Evolutionary conservation across 2,113 vertebrate genomes (phyloP).

Genomic region (Colaptes auratus): DNA sequence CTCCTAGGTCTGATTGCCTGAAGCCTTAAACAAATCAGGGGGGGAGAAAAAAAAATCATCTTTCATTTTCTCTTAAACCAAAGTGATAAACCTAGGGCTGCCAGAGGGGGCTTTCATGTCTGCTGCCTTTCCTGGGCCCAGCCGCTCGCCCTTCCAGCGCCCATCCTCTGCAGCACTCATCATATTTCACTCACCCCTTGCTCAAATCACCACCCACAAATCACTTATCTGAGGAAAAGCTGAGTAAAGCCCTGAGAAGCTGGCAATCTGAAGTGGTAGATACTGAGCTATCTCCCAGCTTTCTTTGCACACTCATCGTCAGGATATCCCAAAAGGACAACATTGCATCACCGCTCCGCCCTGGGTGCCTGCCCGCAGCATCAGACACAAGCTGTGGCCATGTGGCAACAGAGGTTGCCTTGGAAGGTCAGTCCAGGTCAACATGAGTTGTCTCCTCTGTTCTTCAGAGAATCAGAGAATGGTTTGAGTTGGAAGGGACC

Average conservation of each 20-base stretch:
- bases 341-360: fast-evolving
- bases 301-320: background rate
- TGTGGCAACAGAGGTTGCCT: background rate
- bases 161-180: background rate
- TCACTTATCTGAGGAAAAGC: background rate
- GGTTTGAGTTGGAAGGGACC: no score
- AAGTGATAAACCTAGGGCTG: background rate
- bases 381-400: background rate
- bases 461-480: no score
- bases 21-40: background rate
- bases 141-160: background rate
- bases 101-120: background rate
- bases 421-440: background rate
- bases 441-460: fast-evolving
- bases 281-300: fast-evolving
- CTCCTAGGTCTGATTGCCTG: background rate
- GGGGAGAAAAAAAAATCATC: background rate
- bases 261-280: background rate
- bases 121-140: background rate
- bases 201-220: background rate
- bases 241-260: background rate
- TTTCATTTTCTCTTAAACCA: background rate
- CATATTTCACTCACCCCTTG: background rate
- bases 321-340: fast-evolving
- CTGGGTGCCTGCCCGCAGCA: background rate